Percentiles rank a stretch among this genome's conserved stretches.
Evolutionary conservation across 1,140 invertebrate species (phyloP).

Genomic region (Sarcophaga bullata): DNA sequence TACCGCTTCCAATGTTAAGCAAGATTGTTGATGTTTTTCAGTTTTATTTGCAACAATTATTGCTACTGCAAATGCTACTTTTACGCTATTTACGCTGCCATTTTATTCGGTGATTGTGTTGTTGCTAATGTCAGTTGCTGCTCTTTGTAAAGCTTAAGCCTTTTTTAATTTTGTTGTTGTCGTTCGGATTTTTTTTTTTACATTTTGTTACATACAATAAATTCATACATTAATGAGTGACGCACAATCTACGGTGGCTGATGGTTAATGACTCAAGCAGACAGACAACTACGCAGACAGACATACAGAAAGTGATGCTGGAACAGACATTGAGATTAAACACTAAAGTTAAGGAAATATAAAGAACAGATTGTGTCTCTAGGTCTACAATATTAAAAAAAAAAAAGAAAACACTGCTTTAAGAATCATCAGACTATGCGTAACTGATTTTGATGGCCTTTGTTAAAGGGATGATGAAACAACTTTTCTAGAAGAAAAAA

Average conservation of each 20-base stretch:
- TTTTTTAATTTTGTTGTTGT: neutral
- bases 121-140: neutral
- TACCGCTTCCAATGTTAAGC: constrained; percentile 35
- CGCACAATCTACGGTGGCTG: neutral
- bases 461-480: too few relatives aligned
- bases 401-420: too few relatives aligned
- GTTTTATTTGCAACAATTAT: neutral
- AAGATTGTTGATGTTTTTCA: constrained; percentile 26
- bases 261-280: neutral
- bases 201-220: neutral
- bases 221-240: constrained; percentile 23
- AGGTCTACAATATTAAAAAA: neutral
- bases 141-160: neutral
- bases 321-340: neutral
- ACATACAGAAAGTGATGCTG: too few relatives aligned
- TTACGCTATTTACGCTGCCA: neutral
- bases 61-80: neutral
- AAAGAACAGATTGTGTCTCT: neutral
- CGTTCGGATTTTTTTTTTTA: too few relatives aligned
- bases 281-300: too few relatives aligned
- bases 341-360: neutral
- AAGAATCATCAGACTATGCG: too few relatives aligned
- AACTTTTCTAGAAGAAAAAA: too few relatives aligned
- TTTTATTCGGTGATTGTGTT: neutral
- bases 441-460: too few relatives aligned